A percentile compares a stretch with the other conserved stretches of the same genome.
These are phyloP conservation scores for Cyphomyrmex costatus DNA, from an alignment of 1,140 invertebrate genomes.

Conservation along the genomic window DNA sequence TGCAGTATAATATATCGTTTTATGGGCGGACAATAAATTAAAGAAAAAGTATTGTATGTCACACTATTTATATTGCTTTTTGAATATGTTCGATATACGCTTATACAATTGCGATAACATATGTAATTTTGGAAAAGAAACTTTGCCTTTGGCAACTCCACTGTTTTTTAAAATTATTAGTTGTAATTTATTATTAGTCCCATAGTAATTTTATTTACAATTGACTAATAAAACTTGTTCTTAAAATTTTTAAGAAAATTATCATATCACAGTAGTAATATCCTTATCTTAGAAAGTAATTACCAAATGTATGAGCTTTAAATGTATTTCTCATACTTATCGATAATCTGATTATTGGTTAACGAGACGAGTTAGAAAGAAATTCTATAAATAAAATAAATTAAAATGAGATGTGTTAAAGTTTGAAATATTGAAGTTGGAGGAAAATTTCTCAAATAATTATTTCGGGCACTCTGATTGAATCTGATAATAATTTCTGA, in stretches of 20 bases:
- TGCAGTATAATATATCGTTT: neutral
- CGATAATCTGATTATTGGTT: neutral
- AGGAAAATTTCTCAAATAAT: neutral
- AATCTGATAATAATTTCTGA: neutral
- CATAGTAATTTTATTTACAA: neutral
- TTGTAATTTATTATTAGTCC: neutral
- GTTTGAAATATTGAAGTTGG: neutral
- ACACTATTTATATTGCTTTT: neutral
- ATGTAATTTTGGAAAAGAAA: neutral
- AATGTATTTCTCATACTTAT: neutral
- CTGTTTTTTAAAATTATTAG: neutral
- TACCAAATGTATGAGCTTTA: neutral
- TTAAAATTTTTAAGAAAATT: neutral
- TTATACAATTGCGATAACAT: neutral
- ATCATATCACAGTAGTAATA: neutral
- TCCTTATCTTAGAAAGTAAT: neutral
- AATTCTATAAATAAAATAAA: neutral
- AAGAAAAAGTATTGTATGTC: neutral
- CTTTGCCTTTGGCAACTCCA: neutral
- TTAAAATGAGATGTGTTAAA: neutral
- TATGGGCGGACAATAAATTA: neutral
- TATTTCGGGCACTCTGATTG: neutral
- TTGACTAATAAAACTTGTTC: neutral
- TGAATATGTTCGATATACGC: neutral
- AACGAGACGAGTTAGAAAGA: neutral